Evolutionary conservation across 2,797 vertebrate species (phyloP).

Genomic region (Macrochelys suwanniensis): DNA sequence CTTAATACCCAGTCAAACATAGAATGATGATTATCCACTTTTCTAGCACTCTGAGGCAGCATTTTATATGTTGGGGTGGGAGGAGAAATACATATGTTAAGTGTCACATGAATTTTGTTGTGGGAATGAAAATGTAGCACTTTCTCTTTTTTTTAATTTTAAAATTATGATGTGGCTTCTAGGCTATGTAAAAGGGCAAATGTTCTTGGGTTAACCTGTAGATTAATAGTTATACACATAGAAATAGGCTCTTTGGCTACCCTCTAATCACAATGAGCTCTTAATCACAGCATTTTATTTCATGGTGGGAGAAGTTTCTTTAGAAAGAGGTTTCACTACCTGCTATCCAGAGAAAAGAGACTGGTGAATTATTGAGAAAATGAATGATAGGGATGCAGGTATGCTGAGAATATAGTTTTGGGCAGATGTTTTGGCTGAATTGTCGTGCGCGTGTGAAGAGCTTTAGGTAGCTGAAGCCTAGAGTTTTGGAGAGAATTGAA

Average conservation of each 20-base stretch:
- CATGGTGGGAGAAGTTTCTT: not conserved
- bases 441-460: not conserved
- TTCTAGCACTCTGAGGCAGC: not conserved
- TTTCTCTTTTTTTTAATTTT: not conserved
- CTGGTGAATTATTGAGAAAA: not conserved
- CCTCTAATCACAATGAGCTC: not conserved
- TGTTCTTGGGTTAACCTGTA: not conserved
- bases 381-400: not conserved
- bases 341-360: not conserved
- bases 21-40: not conserved
- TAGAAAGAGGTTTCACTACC: not conserved
- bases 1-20: not conserved
- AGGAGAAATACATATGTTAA: not conserved
- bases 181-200: not conserved
- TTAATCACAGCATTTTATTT: not conserved
- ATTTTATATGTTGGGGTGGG: not conserved
- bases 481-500: not conserved
- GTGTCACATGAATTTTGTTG: not conserved
- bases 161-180: not conserved
- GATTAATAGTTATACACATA: not conserved
- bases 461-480: not conserved
- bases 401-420: not conserved
- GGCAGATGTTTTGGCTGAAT: not conserved
- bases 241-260: not conserved
- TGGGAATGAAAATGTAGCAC: not conserved